These are phyloP conservation scores for Pollenia labialis DNA, from an alignment of 2,888 invertebrate species.

Conservation along the genomic window DNA sequence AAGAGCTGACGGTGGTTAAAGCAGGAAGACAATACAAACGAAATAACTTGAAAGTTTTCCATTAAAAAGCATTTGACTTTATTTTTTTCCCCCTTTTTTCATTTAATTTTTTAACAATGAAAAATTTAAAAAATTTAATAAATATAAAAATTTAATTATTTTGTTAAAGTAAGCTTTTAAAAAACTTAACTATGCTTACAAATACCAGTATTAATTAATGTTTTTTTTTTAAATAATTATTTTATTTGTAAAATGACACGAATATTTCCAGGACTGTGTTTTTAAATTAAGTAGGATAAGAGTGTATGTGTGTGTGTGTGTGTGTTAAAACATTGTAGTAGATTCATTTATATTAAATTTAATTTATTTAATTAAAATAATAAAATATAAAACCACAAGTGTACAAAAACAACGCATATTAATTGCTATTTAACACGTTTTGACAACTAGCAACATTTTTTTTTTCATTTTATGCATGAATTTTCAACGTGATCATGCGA, in stretches of 20 bases:
- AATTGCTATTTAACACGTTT: conserved; percentile 70
- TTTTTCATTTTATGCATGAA: conserved; percentile 40
- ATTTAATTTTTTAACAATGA: too few species aligned
- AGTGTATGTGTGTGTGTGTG: neutral
- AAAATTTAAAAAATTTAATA: too few species aligned
- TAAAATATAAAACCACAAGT: conserved; percentile 73
- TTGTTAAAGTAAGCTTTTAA: conserved; percentile 17
- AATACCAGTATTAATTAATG: conserved; percentile 6
- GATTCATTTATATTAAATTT: conserved; percentile 36
- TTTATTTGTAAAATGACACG: conserved; percentile 32
- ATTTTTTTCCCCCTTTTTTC: too few species aligned
- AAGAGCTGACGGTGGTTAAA: too few species aligned
- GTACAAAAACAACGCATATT: conserved; percentile 49
- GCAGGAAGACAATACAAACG: too few species aligned
- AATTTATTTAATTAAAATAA: conserved; percentile 74
- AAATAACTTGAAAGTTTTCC: too few species aligned
- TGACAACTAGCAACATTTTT: conserved; percentile 57
- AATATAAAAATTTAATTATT: neutral
- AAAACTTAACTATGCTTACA: neutral
- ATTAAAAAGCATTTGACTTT: too few species aligned
- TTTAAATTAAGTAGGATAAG: neutral
- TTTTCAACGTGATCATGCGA: conserved; percentile 37
- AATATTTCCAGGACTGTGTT: neutral
- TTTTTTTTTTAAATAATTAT: conserved; percentile 3
- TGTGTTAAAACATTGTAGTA: conserved; percentile 16